A percentile compares a stretch with the other conserved stretches of the same genome.
phyloP scores from a whole-genome alignment of 1,140 invertebrate genomes.

The Halesus radiatus region DNA sequence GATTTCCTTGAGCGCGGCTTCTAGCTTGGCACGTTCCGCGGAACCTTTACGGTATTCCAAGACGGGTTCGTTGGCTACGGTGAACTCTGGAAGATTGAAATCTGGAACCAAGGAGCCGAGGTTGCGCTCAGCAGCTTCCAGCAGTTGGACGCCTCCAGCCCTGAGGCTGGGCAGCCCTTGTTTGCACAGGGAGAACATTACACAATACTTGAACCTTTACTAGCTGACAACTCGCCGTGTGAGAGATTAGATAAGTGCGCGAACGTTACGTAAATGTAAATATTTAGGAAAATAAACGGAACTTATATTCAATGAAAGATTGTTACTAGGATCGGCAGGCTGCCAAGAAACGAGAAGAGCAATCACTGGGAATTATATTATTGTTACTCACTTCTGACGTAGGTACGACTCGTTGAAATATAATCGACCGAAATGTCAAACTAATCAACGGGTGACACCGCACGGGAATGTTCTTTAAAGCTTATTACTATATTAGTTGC shows the following conservation, averaged over 20 bases:
- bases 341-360: constrained; percentile 37
- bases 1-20: constrained; percentile 79
- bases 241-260: constrained; percentile 58
- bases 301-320: constrained; percentile 32
- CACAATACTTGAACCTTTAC: constrained; percentile 4
- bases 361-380: not conserved
- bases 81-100: constrained; percentile 77
- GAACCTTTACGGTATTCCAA: constrained; percentile 87
- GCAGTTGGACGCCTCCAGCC: constrained; percentile 8
- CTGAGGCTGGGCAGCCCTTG: constrained; percentile 29
- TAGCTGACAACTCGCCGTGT: constrained; percentile 4
- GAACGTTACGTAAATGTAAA: constrained; percentile 46
- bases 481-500: too few relatives aligned
- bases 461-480: too few relatives aligned
- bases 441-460: constrained; percentile 21
- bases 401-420: constrained; percentile 22
- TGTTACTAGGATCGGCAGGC: constrained; percentile 13
- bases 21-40: constrained; percentile 83
- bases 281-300: not conserved
- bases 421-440: constrained; percentile 49
- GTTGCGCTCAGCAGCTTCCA: constrained; percentile 63
- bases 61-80: constrained; percentile 85
- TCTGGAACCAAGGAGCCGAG: constrained; percentile 75
- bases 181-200: constrained; percentile 48
- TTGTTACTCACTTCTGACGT: not conserved